phyloP scores from a whole-genome alignment of 1,140 invertebrate species.

The Zaprionus kolodkinae region DNA sequence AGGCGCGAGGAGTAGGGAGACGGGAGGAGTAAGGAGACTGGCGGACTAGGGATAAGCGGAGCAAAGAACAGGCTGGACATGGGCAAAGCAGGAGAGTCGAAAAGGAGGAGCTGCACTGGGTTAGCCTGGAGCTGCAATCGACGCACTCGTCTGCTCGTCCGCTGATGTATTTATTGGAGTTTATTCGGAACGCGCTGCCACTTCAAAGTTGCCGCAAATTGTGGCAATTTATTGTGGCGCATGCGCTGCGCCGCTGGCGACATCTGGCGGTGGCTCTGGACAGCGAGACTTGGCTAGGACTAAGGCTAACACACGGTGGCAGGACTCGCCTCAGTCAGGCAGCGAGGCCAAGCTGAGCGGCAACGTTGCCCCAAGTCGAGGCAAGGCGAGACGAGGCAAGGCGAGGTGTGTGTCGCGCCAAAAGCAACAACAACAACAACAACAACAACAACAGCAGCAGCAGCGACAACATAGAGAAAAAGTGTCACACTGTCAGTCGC shows the following conservation, averaged over 20 bases:
- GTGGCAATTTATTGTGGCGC: slow-evolving; percentile 47
- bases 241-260: slow-evolving; percentile 58
- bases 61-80: too few relatives aligned
- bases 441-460: too few relatives aligned
- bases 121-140: slow-evolving; percentile 6
- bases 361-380: slow-evolving; percentile 19
- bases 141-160: slow-evolving; percentile 6
- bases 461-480: slow-evolving; percentile 33
- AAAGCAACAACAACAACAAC: slow-evolving; percentile 33
- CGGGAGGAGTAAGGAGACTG: too few relatives aligned
- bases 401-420: slow-evolving; percentile 23
- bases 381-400: neutral
- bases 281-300: slow-evolving; percentile 46
- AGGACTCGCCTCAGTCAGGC: slow-evolving; percentile 40
- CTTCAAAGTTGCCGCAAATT: slow-evolving; percentile 68
- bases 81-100: too few relatives aligned
- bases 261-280: slow-evolving; percentile 63
- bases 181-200: slow-evolving; percentile 57
- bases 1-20: too few relatives aligned
- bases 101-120: neutral
- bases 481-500: slow-evolving; percentile 73
- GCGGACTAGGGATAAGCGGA: too few relatives aligned
- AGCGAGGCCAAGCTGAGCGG: slow-evolving; percentile 20
- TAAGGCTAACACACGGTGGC: slow-evolving; percentile 1
- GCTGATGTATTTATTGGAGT: slow-evolving; percentile 80